Base-by-base conservation (phyloP, 2,113 vertebrate species). In the Burhinus bistriatus region DNA sequence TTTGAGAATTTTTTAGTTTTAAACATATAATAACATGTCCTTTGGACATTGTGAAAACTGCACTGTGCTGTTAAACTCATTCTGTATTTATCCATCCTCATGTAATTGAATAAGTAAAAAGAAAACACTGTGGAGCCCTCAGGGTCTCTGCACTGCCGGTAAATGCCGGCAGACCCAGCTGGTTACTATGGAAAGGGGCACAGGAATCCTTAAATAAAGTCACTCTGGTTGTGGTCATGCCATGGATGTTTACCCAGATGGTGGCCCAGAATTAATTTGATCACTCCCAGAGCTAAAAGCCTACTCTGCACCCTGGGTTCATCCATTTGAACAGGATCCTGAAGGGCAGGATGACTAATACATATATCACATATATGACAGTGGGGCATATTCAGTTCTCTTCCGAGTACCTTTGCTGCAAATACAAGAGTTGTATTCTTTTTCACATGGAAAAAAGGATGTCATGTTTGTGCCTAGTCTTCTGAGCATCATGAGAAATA, bases 51-150 rank as follows among this genome's bases (percentile, higher is more conserved):
- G 36, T 78, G 59, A 71, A 91, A 85, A 3, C 54, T 79, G 22
- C 49, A 54, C 54, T 62, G 40, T 87, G 52, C 61, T 91, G 77
- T 85, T 89, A 93, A 94, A 70, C 45, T 52, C 54, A 8, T 70
- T 95, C 62, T 83, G 52, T 77, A 72, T 94, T 97, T 95, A 87
- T 76, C 66, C 73, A 94, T 85, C 40, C 52, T 36, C 30, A 61
- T 73, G 29, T 94, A 96, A 96, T 91, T 91, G 49, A 93, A 72
- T 91, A 95, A 91, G 45, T 58, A 71, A 71, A 93, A 91, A 79
- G 54, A 71, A 93, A 95, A 92, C 15, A 36, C 11, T 58, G 52
- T 69, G 36, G 52, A 93, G 70, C 89, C 83, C 54, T 85, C 49
- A 82, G 54, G 58, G 81, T 79, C 49, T 84, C 83, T 68, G 44